Base-by-base conservation (phyloP, 2,797 vertebrate species). In the Mormyrops attenuatus region DNA sequence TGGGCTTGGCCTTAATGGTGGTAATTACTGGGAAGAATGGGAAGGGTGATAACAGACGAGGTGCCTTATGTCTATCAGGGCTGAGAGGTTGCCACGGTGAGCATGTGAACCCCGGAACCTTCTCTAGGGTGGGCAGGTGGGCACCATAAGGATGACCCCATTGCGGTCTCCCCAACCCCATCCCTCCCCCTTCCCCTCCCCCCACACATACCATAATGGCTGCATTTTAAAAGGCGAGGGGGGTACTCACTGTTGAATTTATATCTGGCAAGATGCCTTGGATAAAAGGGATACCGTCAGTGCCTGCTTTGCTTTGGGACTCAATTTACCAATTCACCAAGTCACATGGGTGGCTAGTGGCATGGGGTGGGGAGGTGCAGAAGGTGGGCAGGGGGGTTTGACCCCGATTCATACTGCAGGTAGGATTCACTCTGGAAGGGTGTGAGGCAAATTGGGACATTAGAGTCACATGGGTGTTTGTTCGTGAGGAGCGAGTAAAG, bases 111-210 rank as follows among this genome's bases (percentile, higher is more conserved):
- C 90, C 90, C 34, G 89, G 90, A 90, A 90, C 90, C 92, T 85
- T 90, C 63, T 88, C 89, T 90, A 82, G 89, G 93, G 95, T 94
- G 94, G 92, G 92, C 93, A 94, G 94, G 94, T 91, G 91, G 92
- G 94, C 96, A 97, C 96, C 95, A 95, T 94, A 95, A 96, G 95
- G 96, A 95, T 93, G 92, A 96, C 93, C 94, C 94, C 93, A 96
- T 95, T 92, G 44, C 92, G 52, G 50, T 55, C 22, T 86, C 22
- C 52, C 22, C 49, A 34, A n/a, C 0, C 13, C 13, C 5, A 6
- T 38, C 55, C 55, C 20, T 6, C 55, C 55, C 55, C 20, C 55
- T 2, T 6, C 53, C 53, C 53, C 53, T 2, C 17, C 55, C 20
- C 55, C 55, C 17, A 95, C 93, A 95, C 95, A 77, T 5, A 77